Base-by-base conservation (phyloP, 2,113 vertebrate species). In the Stercorarius parasiticus region DNA sequence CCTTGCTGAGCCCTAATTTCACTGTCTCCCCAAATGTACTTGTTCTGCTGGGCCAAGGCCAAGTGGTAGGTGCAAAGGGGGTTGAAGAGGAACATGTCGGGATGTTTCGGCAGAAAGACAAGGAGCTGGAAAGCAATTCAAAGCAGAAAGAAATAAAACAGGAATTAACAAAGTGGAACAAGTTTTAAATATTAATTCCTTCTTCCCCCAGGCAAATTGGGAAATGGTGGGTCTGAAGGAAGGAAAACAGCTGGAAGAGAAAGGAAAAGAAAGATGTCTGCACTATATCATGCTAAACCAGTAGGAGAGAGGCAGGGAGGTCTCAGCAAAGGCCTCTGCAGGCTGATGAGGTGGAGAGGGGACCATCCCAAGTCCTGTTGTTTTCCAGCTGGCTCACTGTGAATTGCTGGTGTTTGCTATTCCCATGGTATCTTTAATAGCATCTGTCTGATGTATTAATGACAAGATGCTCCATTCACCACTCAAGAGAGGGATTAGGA, bases 361-460 rank as follows among this genome's bases (percentile, higher is more conserved):
- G 73, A 82, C 56, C 25, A 74, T 72, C 56, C 40, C 47, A 91
- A 67, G 5, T 6, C 40, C 85, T 76, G 55, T 0, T 5, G 0
- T 84, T 88, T 88, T 94, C 86, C 86, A 96, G 55, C 65, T 93
- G 80, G 52, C 61, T 91, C 80, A 67, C 30, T 66, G 64, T 6
- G 7, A 15, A 65, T 47, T 84, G 32, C 52, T 94, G 49, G 65
- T 82, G 72, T 78, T 92, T 87, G 43, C 70, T 96, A 38, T 91
- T 96, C 70, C 91, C 69, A 84, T 86, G 73, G 20, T 52, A 59
- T 42, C 76, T 88, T 64, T 81, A 61, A 73, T 76, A 69, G 30
- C 86, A 92, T 94, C 83, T 93, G 88, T 73, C 76, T 82, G 65
- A 87, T 71, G 61, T 49, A 92, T 86, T 97, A 87, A 95, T 91